A percentile compares a stretch with the other conserved stretches of the same genome.
Evolutionary conservation across 2,888 invertebrate genomes (phyloP).

Genomic region (Sipunculus nudus): DNA sequence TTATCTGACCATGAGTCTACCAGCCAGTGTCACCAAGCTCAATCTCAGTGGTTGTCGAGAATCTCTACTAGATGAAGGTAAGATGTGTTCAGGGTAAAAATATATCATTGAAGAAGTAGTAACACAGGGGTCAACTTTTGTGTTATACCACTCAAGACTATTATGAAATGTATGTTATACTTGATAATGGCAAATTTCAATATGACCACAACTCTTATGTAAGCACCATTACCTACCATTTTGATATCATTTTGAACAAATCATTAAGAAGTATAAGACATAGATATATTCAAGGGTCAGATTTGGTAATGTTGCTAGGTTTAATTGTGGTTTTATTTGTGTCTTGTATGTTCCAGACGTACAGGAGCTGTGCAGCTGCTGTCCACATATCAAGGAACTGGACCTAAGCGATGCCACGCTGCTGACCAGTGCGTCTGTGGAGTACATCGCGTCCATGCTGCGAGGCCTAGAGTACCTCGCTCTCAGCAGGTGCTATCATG

Average conservation of each 20-base stretch:
- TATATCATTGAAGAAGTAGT: too few relatives aligned
- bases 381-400: constrained; percentile 80
- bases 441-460: constrained; percentile 71
- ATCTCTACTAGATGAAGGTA: constrained; percentile 77
- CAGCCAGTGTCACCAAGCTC: constrained; percentile 76
- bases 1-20: constrained; percentile 73
- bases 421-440: constrained; percentile 74
- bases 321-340: background rate
- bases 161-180: too few relatives aligned
- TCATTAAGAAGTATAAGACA: too few relatives aligned
- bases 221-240: too few relatives aligned
- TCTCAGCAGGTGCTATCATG: constrained; percentile 81
- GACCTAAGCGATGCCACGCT: constrained; percentile 88
- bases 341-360: constrained; percentile 73
- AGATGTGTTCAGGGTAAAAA: too few relatives aligned
- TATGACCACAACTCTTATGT: too few relatives aligned
- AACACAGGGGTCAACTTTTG: too few relatives aligned
- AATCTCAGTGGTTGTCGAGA: constrained; percentile 86
- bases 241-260: too few relatives aligned
- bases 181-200: too few relatives aligned
- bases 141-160: too few relatives aligned
- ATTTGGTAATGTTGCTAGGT: too few relatives aligned
- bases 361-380: constrained; percentile 73
- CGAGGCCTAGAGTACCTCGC: constrained; percentile 68
- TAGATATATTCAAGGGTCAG: too few relatives aligned